Evolutionary conservation across 2,113 vertebrate genomes (phyloP), one percentile per base, ranked within the genome.

Genomic region (Aramus guarauna): DNA sequence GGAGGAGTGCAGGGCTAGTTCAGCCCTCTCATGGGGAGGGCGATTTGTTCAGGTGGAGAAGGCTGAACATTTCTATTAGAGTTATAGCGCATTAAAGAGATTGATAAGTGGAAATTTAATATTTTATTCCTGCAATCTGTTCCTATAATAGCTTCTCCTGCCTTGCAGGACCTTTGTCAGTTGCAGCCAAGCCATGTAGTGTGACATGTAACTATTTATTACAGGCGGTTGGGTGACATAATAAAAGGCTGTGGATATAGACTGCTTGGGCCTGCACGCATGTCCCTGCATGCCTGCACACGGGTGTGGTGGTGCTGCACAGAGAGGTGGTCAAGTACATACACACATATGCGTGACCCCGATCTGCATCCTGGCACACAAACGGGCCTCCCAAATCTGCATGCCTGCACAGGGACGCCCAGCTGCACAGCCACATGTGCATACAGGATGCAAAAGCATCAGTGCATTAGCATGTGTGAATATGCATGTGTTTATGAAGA

Each of bases 81-180:
- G 82, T 94, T 97, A 92, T 36, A 85, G 87, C 4, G 1, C 95
- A 95, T 96, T 97, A 94, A 91, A 63, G 63, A 98, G 96, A 97
- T 56, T 90, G 97, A 95, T 98, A 96, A 97, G 96, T 97, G 85
- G 95, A 95, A 98, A 97, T 98, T 96, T 97, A 98, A 97, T 98
- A 97, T 98, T 98, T 98, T 92, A 98, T 98, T 97, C 97, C 87
- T 53, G 82, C 97, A 95, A 92, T 97, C 97, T 94, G 24, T 97
- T 96, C 84, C 48, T 88, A 60, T 97, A 98, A 98, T 97, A 96
- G 97, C 96, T 96, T 97, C 92, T 92, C 94, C 95, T 86, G 94
- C 96, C 76, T 97, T 96, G 92, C 97, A 95, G 97, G 96, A 97
- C 94, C 85, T 95, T 95, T 96, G 96, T 97, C 92, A 92, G 87